Base-by-base conservation (phyloP, 2,888 invertebrate genomes). In the Pseudanteris insignis region DNA sequence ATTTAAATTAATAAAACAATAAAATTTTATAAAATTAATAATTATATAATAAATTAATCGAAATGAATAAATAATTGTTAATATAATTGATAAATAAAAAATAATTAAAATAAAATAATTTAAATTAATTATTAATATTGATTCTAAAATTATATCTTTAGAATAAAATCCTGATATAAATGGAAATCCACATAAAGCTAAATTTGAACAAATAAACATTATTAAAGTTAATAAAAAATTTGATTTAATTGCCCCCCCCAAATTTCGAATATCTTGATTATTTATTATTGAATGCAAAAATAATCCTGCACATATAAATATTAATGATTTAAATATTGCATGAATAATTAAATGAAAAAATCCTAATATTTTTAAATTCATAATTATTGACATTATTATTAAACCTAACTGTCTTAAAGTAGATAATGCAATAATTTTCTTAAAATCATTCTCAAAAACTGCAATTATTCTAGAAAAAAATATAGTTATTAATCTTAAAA, bases 391-490 rank as follows among this genome's bases (percentile, higher is more conserved):
- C 80, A 85, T 84, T 77, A 89, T 86, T 84, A 90, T 89, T 75
- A 90, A 83, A 0, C 89, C 89, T 75, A 90, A 82, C 74, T 90
- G 90, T 1, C 89, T 89, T 79, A 90, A 83, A 66, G 89, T 89
- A 1, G 89, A 89, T 73, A 88, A 82, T 73, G 89, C 89, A 87
- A 90, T 88, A 85, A 89, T 87, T 82, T 89, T 90, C 80, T 90
- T 90, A 74, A 88, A 83, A 82, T 89, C 89, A 69, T 81, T 85
- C 61, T 87, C 86, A 84, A 83, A 86, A 83, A 83, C 85, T 67
- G 86, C 86, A 0, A 84, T 82, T 71, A 86, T 75, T 0, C 86
- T 85, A 1, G 86, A 81, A 70, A 85, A 84, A 85, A 85, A 83
- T 81, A 86, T 86, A 0, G 86, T 86, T 76, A 86, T 79, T 0